Evolutionary conservation across 2,797 vertebrate species (phyloP).

Genomic region (Chanos chanos): DNA sequence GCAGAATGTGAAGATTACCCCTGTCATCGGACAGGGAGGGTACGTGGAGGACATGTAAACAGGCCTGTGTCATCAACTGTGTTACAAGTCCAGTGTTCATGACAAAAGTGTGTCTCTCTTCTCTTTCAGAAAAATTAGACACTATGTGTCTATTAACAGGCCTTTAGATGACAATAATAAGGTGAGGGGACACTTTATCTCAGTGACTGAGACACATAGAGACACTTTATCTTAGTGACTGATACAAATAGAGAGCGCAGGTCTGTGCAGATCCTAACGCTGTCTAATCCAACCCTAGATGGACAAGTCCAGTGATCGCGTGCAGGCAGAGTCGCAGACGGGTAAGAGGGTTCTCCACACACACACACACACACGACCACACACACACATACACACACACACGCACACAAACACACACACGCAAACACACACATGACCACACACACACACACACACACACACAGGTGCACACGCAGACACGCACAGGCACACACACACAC

Average conservation of each 20-base stretch:
- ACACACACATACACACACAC: too few relatives aligned
- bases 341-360: too few relatives aligned
- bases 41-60: slow-evolving; percentile 68
- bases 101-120: background rate
- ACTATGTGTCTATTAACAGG: slow-evolving; percentile 99
- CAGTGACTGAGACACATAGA: background rate
- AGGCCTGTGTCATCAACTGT: too few relatives aligned
- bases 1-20: slow-evolving; percentile 98
- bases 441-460: too few relatives aligned
- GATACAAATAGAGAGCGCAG: background rate
- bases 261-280: slow-evolving; percentile 21
- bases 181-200: slow-evolving; percentile 64
- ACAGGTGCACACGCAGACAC: too few relatives aligned
- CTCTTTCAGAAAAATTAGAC: slow-evolving; percentile 93
- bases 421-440: too few relatives aligned
- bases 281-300: slow-evolving; percentile 61
- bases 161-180: slow-evolving; percentile 93
- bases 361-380: too few relatives aligned
- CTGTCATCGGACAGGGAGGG: slow-evolving; percentile 97
- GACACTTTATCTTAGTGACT: background rate
- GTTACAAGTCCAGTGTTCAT: too few relatives aligned
- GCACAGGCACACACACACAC: too few relatives aligned
- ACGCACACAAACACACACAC: too few relatives aligned
- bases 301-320: slow-evolving; percentile 84
- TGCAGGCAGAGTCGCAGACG: slow-evolving; percentile 89